These are phyloP conservation scores for Crypturellus tataupa DNA, from an alignment of 2,797 vertebrate species.

Conservation along the genomic window DNA sequence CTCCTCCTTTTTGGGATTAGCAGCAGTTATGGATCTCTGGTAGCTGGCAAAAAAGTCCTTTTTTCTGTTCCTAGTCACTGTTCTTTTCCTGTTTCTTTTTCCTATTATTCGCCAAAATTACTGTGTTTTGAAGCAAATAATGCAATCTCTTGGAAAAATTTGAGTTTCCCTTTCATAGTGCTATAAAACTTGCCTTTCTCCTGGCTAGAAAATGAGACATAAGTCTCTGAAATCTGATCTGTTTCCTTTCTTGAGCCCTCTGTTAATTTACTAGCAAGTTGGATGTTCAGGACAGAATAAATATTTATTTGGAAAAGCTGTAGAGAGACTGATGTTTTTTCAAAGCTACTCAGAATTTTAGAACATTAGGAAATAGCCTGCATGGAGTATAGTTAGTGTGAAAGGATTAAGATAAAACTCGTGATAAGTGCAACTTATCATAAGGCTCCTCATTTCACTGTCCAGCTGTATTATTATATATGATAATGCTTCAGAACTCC, in stretches of 20 bases:
- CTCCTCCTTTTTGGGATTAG: background rate
- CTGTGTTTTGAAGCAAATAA: conserved; percentile 42
- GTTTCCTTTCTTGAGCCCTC: background rate
- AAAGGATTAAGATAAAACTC: background rate
- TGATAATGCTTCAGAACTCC: background rate
- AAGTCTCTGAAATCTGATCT: background rate
- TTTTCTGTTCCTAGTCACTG: background rate
- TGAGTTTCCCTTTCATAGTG: background rate
- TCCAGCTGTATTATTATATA: background rate
- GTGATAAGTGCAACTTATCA: background rate
- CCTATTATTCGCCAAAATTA: background rate
- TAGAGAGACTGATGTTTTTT: background rate
- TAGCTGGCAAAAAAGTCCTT: background rate
- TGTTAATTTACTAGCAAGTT: conserved; percentile 36
- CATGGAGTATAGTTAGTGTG: background rate
- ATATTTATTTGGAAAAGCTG: conserved; percentile 31
- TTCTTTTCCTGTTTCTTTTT: background rate
- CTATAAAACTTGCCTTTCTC: background rate
- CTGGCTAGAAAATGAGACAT: background rate
- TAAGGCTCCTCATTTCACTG: background rate
- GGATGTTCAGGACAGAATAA: background rate
- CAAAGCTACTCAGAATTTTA: conserved; percentile 1
- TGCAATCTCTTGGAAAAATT: background rate
- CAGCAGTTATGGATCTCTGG: background rate
- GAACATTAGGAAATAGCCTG: background rate